phyloP scores from a whole-genome alignment of 2,888 invertebrate genomes.

The Tenthredo amoena region DNA sequence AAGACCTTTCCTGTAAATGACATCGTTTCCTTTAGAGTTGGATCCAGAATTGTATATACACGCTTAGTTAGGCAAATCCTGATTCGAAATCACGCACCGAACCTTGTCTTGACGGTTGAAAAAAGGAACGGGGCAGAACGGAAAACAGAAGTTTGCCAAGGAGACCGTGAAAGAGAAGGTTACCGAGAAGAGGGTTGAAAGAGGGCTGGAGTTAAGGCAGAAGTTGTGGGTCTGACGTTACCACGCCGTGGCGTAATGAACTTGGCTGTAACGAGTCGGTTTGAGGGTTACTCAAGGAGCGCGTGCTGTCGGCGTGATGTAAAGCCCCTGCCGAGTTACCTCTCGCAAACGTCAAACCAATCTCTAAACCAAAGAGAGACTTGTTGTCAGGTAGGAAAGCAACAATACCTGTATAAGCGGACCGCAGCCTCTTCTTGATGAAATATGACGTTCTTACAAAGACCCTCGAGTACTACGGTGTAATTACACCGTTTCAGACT shows the following conservation, averaged over 20 bases:
- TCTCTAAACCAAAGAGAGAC: slow-evolving; percentile 13
- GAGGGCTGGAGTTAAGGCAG: neutral
- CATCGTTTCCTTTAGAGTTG: neutral
- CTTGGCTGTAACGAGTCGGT: slow-evolving; percentile 37
- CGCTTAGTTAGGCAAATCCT: neutral
- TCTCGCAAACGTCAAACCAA: slow-evolving; percentile 30
- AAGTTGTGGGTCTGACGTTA: slow-evolving; percentile 27
- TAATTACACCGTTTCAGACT: slow-evolving; percentile 1
- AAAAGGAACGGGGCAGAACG: neutral
- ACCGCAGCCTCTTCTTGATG: neutral
- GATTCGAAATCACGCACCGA: slow-evolving; percentile 1
- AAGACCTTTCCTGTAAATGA: neutral
- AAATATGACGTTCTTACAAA: neutral
- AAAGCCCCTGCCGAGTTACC: neutral
- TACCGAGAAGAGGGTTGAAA: slow-evolving; percentile 32
- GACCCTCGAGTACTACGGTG: neutral
- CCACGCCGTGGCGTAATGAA: slow-evolving; percentile 28
- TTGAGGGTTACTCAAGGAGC: slow-evolving; percentile 22
- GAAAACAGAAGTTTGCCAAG: slow-evolving; percentile 9
- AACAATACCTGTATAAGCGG: slow-evolving; percentile 17
- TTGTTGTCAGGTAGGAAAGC: neutral
- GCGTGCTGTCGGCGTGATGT: neutral
- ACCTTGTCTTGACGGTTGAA: neutral
- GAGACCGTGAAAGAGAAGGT: slow-evolving; percentile 10
- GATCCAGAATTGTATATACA: slow-evolving; percentile 13